phyloP scores from a whole-genome alignment of 2,797 vertebrate species.

The Zalophus californianus region DNA sequence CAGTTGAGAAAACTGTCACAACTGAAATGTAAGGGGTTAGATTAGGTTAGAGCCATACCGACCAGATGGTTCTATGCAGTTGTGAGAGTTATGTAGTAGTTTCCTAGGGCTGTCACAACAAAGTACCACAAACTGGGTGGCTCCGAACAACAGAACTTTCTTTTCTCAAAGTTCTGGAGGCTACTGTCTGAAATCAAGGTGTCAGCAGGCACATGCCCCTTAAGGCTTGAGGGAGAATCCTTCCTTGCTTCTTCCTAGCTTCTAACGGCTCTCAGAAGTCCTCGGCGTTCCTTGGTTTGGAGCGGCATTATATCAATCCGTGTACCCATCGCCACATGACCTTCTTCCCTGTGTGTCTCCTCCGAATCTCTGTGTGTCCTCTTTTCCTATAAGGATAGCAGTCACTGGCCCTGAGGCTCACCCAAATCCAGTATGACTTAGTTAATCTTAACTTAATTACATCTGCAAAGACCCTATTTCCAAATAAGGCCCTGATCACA shows the following conservation, averaged over 20 bases:
- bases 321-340: not conserved
- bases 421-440: not conserved
- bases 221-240: not conserved
- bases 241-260: not conserved
- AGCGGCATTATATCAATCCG: not conserved
- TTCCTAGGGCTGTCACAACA: not conserved
- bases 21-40: not conserved
- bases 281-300: not conserved
- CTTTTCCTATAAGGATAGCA: not conserved
- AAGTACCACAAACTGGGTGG: not conserved
- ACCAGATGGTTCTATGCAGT: not conserved
- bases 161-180: not conserved
- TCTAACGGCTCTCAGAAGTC: not conserved
- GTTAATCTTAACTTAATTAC: not conserved
- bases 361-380: not conserved
- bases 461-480: not conserved
- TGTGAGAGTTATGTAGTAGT: not conserved
- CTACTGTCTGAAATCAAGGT: not conserved
- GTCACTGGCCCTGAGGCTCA: not conserved
- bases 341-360: not conserved
- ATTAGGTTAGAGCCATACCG: not conserved
- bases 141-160: not conserved
- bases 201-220: not conserved
- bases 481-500: not conserved
- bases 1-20: not conserved